phyloP scores from a whole-genome alignment of 2,888 invertebrate genomes.

The Andrena praecox region DNA sequence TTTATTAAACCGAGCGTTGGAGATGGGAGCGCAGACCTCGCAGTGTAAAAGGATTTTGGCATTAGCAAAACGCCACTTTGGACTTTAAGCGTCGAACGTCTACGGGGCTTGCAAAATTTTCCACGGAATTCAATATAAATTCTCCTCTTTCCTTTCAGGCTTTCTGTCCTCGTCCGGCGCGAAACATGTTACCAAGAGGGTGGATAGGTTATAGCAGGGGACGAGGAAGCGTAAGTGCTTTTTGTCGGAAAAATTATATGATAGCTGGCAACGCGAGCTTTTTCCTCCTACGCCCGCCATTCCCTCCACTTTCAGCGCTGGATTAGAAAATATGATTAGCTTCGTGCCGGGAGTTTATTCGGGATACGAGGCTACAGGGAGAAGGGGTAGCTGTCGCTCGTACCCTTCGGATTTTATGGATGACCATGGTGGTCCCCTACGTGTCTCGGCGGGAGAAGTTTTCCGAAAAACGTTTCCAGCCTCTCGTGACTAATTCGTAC shows the following conservation, averaged over 20 bases:
- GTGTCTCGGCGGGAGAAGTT: constrained; percentile 69
- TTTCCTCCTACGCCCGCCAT: constrained; percentile 66
- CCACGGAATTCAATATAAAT: constrained; percentile 80
- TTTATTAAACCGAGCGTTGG: background rate
- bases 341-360: constrained; percentile 78
- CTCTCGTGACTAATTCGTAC: constrained; percentile 60
- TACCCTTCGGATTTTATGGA: constrained; percentile 78
- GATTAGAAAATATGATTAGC: constrained; percentile 84
- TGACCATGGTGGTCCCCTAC: constrained; percentile 74
- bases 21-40: background rate
- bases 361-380: constrained; percentile 53
- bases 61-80: background rate
- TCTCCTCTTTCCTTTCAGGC: constrained; percentile 70
- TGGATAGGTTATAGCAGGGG: constrained; percentile 68
- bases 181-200: constrained; percentile 78
- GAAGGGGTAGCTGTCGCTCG: constrained; percentile 71
- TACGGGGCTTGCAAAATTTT: constrained; percentile 67
- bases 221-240: constrained; percentile 81
- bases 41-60: constrained; percentile 4
- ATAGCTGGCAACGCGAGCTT: constrained; percentile 78
- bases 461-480: constrained; percentile 55
- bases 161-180: constrained; percentile 71
- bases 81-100: constrained; percentile 22
- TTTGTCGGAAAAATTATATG: constrained; percentile 84
- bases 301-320: constrained; percentile 76